Evolutionary conservation across 2,113 vertebrate species (phyloP), one percentile per base, ranked within the genome.

Genomic region (Tachysurus fulvidraco): DNA sequence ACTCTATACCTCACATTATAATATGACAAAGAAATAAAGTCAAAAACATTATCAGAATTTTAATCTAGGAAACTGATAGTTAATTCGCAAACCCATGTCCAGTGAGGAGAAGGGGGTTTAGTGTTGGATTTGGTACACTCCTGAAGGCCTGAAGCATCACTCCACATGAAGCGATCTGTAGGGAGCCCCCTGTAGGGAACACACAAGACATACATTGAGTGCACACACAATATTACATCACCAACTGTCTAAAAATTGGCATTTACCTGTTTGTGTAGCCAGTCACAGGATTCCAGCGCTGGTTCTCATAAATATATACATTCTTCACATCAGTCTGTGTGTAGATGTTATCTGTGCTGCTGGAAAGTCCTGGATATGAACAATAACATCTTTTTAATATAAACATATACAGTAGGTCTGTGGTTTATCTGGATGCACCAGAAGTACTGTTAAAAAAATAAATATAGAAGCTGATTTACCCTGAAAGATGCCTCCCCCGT

Each of bases 101-200:
- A 99, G 84, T 98, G 97, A 0, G 97, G 96, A 4, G 98, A 98
- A 0, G 97, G 98, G 19, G 97, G 96, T 90, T 98, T 98, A 0
- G 95, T 97, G 87, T 94, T 93, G 3, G 94, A 90, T 92, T 98
- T 99, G 36, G 97, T 98, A 86, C 97, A 96, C 88, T 99, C 97
- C 36, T 97, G 97, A 21, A 99, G 93, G 25, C 98, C 98, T 0
- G 97, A 95, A 0, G 95, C 96, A 5, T 99, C 97, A 0, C 98
- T 99, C 98, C 98, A 99, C 98, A 99, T 99, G 88, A 97, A 98
- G 65, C 98, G 95, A 92, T 99, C 98, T 0, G 98, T 99, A 30
- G 97, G 97, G 52, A 99, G 95, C n/a, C 98, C 98, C 91, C 98
- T 99, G 93, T 4, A 87, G 88, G 77, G 83, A 69, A 87, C 28